These are phyloP conservation scores for Buathra laborator DNA, from an alignment of 2,888 invertebrate species.

Conservation along the genomic window DNA sequence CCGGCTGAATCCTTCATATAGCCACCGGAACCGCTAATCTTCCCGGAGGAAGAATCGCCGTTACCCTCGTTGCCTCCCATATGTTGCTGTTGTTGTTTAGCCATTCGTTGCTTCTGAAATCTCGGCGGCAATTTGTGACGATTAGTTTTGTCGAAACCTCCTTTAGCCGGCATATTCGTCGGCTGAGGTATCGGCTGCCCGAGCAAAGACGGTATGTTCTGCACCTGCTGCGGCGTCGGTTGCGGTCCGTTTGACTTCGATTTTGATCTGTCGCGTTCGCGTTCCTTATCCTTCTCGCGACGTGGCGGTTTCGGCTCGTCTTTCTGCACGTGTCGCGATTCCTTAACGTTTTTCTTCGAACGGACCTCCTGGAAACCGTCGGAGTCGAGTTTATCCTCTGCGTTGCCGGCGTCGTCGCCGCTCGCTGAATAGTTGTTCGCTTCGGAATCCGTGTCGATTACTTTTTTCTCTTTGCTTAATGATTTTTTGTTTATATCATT, in stretches of 20 bases:
- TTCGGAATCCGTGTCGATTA: conserved; percentile 87
- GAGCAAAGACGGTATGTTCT: conserved; percentile 86
- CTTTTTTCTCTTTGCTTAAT: conserved; percentile 83
- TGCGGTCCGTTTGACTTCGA: conserved; percentile 80
- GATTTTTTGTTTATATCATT: conserved; percentile 84
- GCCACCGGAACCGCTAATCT: conserved; percentile 68
- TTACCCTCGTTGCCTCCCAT: conserved; percentile 80
- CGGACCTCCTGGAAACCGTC: conserved; percentile 95
- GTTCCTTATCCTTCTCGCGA: conserved; percentile 80
- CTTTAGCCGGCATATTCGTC: conserved; percentile 83
- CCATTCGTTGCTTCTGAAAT: conserved; percentile 91
- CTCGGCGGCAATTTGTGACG: conserved; percentile 91
- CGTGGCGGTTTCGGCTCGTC: conserved; percentile 80
- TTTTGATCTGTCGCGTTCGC: conserved; percentile 82
- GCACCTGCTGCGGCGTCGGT: conserved; percentile 80
- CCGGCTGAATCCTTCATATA: conserved; percentile 81
- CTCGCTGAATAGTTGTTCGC: conserved; percentile 86
- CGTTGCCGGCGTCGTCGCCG: conserved; percentile 81
- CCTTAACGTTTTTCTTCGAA: conserved; percentile 91
- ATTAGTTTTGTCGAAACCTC: conserved; percentile 78
- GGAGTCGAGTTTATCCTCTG: conserved; percentile 86
- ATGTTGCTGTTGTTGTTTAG: conserved; percentile 85
- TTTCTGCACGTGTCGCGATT: conserved; percentile 85
- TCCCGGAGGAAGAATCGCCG: conserved; percentile 84
- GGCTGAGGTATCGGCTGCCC: conserved; percentile 86